Evolutionary conservation across 2,113 vertebrate genomes (phyloP).

Genomic region (Daphoenositta chrysoptera): DNA sequence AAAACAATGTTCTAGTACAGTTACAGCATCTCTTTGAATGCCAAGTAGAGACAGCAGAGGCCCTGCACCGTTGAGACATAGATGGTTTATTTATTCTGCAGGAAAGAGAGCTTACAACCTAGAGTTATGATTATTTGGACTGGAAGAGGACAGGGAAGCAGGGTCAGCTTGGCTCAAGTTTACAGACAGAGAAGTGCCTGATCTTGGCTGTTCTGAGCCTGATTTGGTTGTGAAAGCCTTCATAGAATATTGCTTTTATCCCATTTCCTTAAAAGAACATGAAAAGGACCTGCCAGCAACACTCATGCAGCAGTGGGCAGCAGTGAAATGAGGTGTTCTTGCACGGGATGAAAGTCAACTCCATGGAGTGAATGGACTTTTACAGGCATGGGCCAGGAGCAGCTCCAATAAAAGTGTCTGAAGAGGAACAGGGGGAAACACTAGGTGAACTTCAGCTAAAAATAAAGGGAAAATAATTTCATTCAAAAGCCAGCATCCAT

Average conservation of each 20-base stretch:
- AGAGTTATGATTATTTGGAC: neutral
- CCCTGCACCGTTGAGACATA: neutral
- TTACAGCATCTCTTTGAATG: neutral
- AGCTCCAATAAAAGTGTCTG: neutral
- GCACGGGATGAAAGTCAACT: rapidly evolving
- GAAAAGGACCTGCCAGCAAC: neutral
- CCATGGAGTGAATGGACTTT: neutral
- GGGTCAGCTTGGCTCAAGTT: neutral
- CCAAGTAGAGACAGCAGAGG: neutral
- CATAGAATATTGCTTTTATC: rapidly evolving
- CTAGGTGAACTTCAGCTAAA: neutral
- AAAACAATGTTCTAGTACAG: neutral
- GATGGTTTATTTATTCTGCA: neutral
- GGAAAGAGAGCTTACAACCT: neutral
- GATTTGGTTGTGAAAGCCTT: neutral
- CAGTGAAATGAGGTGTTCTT: neutral
- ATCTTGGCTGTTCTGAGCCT: neutral
- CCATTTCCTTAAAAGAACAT: neutral
- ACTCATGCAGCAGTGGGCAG: neutral
- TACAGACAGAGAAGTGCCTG: neutral
- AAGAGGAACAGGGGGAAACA: neutral
- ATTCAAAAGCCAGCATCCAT: neutral
- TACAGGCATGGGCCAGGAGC: neutral
- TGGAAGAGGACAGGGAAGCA: neutral
- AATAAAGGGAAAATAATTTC: neutral